These are phyloP conservation scores for Eupithecia tripunctaria DNA, from an alignment of 2,888 invertebrate genomes.

Conservation along the genomic window DNA sequence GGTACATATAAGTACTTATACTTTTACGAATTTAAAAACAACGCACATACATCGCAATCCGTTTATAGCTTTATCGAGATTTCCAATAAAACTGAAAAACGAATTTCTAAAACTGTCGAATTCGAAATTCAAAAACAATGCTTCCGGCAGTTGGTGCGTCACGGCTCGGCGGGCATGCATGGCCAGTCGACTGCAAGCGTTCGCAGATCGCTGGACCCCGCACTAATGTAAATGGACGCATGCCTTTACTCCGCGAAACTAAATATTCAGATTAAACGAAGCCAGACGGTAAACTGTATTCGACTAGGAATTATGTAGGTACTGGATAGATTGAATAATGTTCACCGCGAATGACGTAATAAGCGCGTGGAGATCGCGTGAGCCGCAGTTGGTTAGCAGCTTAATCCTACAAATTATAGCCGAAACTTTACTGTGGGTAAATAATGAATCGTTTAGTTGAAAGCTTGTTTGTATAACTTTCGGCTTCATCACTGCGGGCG, in stretches of 20 bases:
- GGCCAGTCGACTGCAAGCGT: neutral
- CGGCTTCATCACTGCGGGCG: slow-evolving; percentile 26
- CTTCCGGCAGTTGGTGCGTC: slow-evolving; percentile 56
- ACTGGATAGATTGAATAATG: neutral
- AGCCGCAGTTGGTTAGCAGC: slow-evolving; percentile 3
- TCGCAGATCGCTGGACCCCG: slow-evolving; percentile 10
- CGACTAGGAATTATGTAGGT: neutral
- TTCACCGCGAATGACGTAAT: neutral
- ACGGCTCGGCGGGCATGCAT: slow-evolving; percentile 42
- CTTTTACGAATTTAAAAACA: neutral
- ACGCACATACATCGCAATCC: neutral
- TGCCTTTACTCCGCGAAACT: slow-evolving; percentile 8
- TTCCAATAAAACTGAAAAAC: slow-evolving; percentile 16
- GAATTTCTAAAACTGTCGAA: slow-evolving; percentile 38
- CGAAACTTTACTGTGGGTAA: slow-evolving; percentile 6
- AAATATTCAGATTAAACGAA: slow-evolving; percentile 1
- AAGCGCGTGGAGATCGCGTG: slow-evolving; percentile 3
- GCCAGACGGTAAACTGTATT: neutral
- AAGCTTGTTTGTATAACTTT: slow-evolving; percentile 30
- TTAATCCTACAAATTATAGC: slow-evolving; percentile 2
- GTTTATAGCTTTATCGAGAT: neutral
- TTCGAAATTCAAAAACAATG: slow-evolving; percentile 49
- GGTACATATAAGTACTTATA: no score
- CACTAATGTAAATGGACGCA: slow-evolving; percentile 12
- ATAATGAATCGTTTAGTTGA: slow-evolving; percentile 10